Base-by-base conservation (phyloP, 30 jellyfish, hydroid and myxozoan species). In the Pelagia noctiluca region DNA sequence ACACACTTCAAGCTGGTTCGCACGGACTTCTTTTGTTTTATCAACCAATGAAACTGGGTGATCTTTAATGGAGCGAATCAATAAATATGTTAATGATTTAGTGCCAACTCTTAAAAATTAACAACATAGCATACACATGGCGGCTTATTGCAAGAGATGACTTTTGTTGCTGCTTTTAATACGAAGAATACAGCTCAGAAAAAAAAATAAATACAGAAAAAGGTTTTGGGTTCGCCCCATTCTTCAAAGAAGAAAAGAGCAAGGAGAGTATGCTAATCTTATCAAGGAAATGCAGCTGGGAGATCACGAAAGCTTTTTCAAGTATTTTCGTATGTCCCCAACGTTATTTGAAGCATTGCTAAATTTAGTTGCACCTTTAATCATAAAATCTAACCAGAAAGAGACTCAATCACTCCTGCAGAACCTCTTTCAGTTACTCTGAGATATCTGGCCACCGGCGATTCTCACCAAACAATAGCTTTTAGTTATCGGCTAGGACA, bases 271-370 rank as follows among this genome's bases (percentile, higher is more conserved):
- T 68, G 75, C 84, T 1, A 50, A 68, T 50, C 57, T 81, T 29
- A 19, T 81, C 34, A 30, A 46, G 49, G 91, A 81, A 69, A 81
- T 81, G 85, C 86, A 66, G 84, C 91, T 64, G 10, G 86, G 91
- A n/a, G n/a, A n/a, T n/a, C n/a, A n/a, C n/a, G n/a, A n/a, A n/a
- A n/a, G n/a, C n/a, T n/a, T n/a, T n/a, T 81, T 81, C 75, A 65
- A 64, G 48, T 52, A 64, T 80, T 53, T 77, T 38, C 53, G 89
- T 16, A 77, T 77, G 84, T 24, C 83, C 89, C 84, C 10, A 30
- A 57, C 7, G 19, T 26, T 8, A 46, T 74, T 36, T 74, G 50
- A 42, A 46, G 50, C 53, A 47, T 74, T 22, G 61, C 50, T 33
- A 19, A 34, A 49, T 12, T 74, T 30, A 75, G 48, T 37, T 74